Conservation (phyloP, 2,797 vertebrate species). For the Sebastes oblongus region DNA sequence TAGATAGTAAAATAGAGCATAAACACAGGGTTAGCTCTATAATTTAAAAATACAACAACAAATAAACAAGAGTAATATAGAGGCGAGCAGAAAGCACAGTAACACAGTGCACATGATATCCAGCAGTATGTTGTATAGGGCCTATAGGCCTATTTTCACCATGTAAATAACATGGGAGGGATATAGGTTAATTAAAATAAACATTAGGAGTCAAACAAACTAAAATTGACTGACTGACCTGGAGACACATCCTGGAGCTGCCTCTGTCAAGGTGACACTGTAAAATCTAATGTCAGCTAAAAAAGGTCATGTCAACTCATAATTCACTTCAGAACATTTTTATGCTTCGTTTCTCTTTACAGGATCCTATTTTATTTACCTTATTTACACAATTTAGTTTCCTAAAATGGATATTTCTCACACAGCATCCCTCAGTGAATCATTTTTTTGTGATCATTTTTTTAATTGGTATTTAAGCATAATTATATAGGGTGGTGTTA, state of each 20-base stretch:
- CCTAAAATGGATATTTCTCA: not conserved
- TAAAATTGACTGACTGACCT: not conserved
- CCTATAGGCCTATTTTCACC: not conserved
- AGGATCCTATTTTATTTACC: not conserved
- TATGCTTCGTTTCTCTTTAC: not conserved
- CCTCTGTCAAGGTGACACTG: constrained; percentile 60
- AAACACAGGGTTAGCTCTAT: not conserved
- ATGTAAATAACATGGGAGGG: not conserved
- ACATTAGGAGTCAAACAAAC: not conserved
- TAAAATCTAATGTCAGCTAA: constrained; percentile 18
- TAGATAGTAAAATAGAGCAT: not conserved
- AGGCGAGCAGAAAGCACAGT: not conserved
- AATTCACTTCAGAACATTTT: not conserved
- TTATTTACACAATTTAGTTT: not conserved
- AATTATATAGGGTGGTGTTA: too few relatives aligned
- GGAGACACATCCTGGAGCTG: not conserved
- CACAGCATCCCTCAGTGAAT: not conserved
- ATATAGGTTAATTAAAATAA: not conserved
- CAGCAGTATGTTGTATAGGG: not conserved
- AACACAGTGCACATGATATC: not conserved
- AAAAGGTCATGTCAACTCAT: constrained; percentile 18
- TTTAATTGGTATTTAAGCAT: too few relatives aligned
- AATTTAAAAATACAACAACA: not conserved
- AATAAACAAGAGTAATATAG: not conserved
- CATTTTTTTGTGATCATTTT: too few relatives aligned